A percentile compares a stretch with the other conserved stretches of the same genome.
Conservation (phyloP, 1,140 invertebrate genomes). For the Aethina tumida region DNA sequence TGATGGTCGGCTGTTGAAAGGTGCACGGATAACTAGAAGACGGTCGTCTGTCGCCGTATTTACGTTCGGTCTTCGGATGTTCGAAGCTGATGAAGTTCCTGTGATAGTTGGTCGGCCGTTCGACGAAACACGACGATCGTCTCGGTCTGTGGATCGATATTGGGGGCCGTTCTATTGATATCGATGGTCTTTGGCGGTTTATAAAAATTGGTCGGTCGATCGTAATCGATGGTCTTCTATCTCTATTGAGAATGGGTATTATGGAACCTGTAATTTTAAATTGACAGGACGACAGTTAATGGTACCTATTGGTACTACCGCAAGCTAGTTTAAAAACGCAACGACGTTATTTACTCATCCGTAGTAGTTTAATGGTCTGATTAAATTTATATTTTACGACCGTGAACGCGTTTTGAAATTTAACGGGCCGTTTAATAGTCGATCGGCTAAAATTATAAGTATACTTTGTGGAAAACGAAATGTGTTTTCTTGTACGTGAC, state of each 20-base stretch:
- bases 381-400: too few species aligned
- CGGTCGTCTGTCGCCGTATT: constrained; percentile 21
- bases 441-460: too few species aligned
- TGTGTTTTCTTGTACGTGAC: too few species aligned
- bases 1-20: constrained; percentile 27
- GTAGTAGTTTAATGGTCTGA: too few species aligned
- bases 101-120: constrained; percentile 18
- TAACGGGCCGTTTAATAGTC: too few species aligned
- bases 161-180: constrained; percentile 24
- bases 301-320: too few species aligned
- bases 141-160: constrained; percentile 17
- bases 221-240: constrained; percentile 19
- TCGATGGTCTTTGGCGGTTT: constrained; percentile 23
- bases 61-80: too few species aligned
- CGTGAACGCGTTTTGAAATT: too few species aligned
- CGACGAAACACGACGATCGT: constrained; percentile 30
- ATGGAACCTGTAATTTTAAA: constrained; percentile 23
- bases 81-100: constrained; percentile 34
- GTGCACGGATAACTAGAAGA: constrained; percentile 23
- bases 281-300: too few species aligned
- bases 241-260: constrained; percentile 24
- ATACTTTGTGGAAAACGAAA: too few species aligned
- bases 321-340: too few species aligned
- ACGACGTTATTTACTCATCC: too few species aligned
- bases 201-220: constrained; percentile 16